Conservation (phyloP, 2,888 invertebrate species). For the Hemistola chrysoprasaria region DNA sequence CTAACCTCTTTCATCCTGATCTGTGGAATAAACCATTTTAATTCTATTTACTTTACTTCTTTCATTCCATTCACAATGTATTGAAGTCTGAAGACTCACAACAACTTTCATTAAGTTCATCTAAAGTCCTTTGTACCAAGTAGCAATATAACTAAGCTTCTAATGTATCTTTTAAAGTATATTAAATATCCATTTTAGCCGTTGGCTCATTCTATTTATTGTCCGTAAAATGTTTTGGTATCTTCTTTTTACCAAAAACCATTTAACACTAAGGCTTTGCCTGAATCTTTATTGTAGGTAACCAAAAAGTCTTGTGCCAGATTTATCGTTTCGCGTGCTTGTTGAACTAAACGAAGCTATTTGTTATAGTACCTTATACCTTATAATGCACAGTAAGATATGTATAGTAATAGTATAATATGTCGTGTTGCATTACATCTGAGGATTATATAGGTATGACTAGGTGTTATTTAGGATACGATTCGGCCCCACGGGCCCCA, state of each 20-base stretch:
- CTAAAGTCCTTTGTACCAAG: constrained; percentile 11
- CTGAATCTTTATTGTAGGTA: too few species aligned
- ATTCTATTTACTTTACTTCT: constrained; percentile 23
- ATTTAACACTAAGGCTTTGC: not conserved
- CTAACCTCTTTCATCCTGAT: too few species aligned
- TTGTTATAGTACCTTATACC: too few species aligned
- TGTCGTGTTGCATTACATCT: constrained; percentile 27
- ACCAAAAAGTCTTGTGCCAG: too few species aligned
- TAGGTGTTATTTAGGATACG: constrained; percentile 36
- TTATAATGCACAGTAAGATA: not conserved
- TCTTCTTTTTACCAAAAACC: not conserved
- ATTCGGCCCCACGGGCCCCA: constrained; percentile 65
- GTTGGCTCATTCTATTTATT: too few species aligned
- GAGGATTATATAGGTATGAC: constrained; percentile 28
- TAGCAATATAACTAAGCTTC: constrained; percentile 10
- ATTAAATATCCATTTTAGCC: too few species aligned
- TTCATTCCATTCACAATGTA: constrained; percentile 22
- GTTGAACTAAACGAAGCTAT: too few species aligned
- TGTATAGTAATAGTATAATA: not conserved
- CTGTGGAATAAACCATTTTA: constrained; percentile 21
- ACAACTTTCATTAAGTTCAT: constrained; percentile 18
- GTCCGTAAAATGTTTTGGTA: too few species aligned
- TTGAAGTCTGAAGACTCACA: constrained; percentile 19
- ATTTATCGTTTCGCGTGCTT: too few species aligned
- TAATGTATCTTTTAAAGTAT: constrained; percentile 9